Conservation (phyloP, 2,797 vertebrate species). For the Phoxinus dragarum region DNA sequence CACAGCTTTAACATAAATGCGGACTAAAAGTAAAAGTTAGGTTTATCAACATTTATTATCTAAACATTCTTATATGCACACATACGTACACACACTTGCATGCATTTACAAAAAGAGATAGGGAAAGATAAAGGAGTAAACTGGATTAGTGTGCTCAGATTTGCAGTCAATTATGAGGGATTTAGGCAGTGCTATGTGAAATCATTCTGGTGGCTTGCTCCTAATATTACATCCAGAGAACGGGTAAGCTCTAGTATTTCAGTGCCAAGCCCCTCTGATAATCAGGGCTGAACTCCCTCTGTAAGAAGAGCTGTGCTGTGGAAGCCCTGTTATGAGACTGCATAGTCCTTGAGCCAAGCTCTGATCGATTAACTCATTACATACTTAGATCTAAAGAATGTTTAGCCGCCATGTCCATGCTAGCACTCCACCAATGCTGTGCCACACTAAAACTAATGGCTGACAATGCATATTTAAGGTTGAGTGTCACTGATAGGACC, state of each 20-base stretch:
- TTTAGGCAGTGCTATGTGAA: constrained; percentile 67
- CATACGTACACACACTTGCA: constrained; percentile 11
- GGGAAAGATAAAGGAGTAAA: constrained; percentile 22
- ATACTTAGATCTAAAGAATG: constrained; percentile 46
- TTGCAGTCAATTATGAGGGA: constrained; percentile 83
- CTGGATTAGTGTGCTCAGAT: constrained; percentile 71
- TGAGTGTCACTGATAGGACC: not conserved
- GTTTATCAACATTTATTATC: constrained; percentile 45
- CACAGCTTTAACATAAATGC: not conserved
- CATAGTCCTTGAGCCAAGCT: constrained; percentile 44
- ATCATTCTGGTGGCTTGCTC: constrained; percentile 59
- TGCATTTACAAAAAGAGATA: constrained; percentile 12
- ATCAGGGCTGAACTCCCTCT: constrained; percentile 59
- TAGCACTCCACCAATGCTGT: constrained; percentile 29
- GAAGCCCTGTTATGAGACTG: constrained; percentile 55
- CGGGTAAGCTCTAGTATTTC: constrained; percentile 74
- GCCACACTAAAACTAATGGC: constrained; percentile 11
- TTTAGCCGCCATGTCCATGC: not conserved
- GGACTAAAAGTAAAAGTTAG: not conserved
- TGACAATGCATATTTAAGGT: constrained; percentile 33
- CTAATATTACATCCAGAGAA: constrained; percentile 76
- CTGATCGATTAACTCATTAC: constrained; percentile 58
- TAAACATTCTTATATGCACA: constrained; percentile 14
- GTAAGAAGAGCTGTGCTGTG: constrained; percentile 43
- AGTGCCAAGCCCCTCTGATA: constrained; percentile 50